Evolutionary conservation across 1,140 invertebrate genomes (phyloP), one percentile per base, ranked within the genome.

Genomic region (Drosophila lacteicornis): DNA sequence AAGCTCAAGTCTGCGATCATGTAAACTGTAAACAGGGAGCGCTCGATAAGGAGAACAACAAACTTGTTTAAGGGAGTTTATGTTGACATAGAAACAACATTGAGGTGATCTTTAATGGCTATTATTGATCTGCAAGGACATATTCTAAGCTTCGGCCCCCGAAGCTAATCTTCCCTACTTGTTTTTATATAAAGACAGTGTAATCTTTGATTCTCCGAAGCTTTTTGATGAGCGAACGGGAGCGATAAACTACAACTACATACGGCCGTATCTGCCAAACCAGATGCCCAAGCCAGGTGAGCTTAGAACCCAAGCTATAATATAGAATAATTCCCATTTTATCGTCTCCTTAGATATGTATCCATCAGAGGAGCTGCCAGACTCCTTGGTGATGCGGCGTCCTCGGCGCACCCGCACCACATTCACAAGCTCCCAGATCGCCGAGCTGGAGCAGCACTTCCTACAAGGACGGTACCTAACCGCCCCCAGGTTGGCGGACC

Each of bases 381-480:
- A 92, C 42, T 81, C 90, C 27, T 65, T 91, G 51, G 90, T 91
- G 15, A 91, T 91, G 90, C 82, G 90, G 42, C 63, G 91, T 36
- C 91, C 91, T 7, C 90, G 91, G 3, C 86, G 91, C 63, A 94
- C 95, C 3, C 93, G 96, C 27, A 98, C 97, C 1, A 97, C 97
- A 0, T 98, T 97, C 91, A 97, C 96, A 0, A 96, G 96, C 62
- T 93, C 94, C 0, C 97, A 98, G 91, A 93, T 98, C 19, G 95
- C 97, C 2, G 95, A 97, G 80, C 68, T 92, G 66, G 91, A 92
- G 69, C 87, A 91, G 47, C 86, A 92, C 46, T 92, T 92, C 61
- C 62, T 96, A 62, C 94, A 94, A 68, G 96, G 95, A 74, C 95
- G 95, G 36, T 98, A 98, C 82, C 94, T 98, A 1, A 97, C 96